Percentiles rank a stretch among this genome's conserved stretches.
These are phyloP conservation scores for Ruditapes philippinarum DNA, from an alignment of 1,140 invertebrate genomes.

Conservation along the genomic window DNA sequence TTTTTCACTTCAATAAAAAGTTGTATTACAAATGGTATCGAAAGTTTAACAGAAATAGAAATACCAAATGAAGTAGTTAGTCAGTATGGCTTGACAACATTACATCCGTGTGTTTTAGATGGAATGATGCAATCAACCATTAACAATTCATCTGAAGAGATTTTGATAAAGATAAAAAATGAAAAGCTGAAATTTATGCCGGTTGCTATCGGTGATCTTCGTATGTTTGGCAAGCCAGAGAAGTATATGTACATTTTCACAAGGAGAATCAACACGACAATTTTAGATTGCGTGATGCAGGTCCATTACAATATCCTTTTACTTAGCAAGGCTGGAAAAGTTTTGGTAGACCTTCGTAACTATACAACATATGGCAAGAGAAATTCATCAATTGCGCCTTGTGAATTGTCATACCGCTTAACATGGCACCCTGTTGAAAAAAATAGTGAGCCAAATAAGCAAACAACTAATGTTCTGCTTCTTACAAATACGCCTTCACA, in stretches of 20 bases:
- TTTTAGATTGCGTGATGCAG: constrained; percentile 26
- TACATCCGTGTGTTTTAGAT: constrained; percentile 54
- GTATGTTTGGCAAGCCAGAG: not conserved
- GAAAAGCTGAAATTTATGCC: constrained; percentile 28
- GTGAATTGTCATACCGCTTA: not conserved
- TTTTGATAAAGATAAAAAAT: not conserved
- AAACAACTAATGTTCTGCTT: not conserved
- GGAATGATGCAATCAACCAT: constrained; percentile 37
- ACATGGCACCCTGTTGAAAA: constrained; percentile 7
- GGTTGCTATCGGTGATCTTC: constrained; percentile 13
- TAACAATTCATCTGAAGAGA: not conserved
- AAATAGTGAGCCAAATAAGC: too few relatives aligned
- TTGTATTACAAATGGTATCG: not conserved
- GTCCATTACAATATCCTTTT: constrained; percentile 33
- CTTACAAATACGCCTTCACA: not conserved
- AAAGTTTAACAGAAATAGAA: constrained; percentile 5
- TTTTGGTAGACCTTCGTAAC: constrained; percentile 12
- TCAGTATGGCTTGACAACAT: not conserved
- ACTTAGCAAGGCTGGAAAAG: not conserved
- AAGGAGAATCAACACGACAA: not conserved
- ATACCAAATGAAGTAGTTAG: not conserved
- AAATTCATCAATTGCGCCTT: constrained; percentile 20
- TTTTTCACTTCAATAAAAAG: not conserved
- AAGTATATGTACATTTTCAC: constrained; percentile 32
- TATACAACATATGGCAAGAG: constrained; percentile 38